Percentiles rank a stretch among this genome's conserved stretches.
phyloP scores from a whole-genome alignment of 2,113 vertebrate genomes.

The Electrona antarctica region DNA sequence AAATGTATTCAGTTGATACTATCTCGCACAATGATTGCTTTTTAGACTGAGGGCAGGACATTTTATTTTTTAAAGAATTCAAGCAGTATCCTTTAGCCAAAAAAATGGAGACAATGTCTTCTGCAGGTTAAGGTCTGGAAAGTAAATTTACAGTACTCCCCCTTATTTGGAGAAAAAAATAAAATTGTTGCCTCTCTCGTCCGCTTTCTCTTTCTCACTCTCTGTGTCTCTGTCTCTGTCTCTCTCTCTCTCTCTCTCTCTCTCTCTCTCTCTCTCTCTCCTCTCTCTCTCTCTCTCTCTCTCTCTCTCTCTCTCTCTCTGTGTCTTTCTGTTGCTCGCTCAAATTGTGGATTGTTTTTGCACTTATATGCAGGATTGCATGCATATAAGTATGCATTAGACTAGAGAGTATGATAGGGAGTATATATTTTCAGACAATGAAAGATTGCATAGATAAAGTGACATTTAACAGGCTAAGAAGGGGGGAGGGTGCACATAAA shows the following conservation, averaged over 20 bases:
- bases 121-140: constrained; percentile 67
- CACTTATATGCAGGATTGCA: constrained; percentile 17
- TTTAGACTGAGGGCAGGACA: constrained; percentile 24
- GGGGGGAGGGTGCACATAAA: too few species aligned
- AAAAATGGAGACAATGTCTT: constrained; percentile 54
- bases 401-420: neutral
- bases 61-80: constrained; percentile 46
- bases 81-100: constrained; percentile 46
- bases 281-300: neutral
- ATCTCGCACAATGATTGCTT: neutral
- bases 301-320: too few species aligned
- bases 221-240: neutral
- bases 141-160: constrained; percentile 52
- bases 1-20: neutral
- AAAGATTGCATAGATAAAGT: constrained; percentile 31
- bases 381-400: constrained; percentile 27
- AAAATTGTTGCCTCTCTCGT: constrained; percentile 13
- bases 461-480: constrained; percentile 25
- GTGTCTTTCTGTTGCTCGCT: too few species aligned
- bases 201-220: too few species aligned
- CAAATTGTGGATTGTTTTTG: constrained; percentile 3
- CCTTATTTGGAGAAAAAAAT: constrained; percentile 59
- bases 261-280: neutral
- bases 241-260: too few species aligned
- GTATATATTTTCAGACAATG: constrained; percentile 5